Percentiles rank a stretch among this genome's conserved stretches.
phyloP scores from a whole-genome alignment of 2,888 invertebrate species.

The Drosophila imparisetae region DNA sequence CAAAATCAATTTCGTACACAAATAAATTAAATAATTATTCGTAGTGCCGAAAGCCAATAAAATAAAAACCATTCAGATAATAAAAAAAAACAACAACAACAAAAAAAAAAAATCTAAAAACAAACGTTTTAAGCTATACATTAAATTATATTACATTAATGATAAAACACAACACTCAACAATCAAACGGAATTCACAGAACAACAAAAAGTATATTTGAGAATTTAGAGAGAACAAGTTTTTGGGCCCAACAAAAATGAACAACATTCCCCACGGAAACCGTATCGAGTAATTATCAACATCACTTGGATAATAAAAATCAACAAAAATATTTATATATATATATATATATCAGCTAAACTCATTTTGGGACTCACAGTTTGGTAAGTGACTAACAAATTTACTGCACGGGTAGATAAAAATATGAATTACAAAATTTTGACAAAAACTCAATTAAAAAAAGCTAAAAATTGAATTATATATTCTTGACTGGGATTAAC shows the following conservation, averaged over 20 bases:
- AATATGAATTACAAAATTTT: not conserved
- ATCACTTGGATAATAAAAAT: slow-evolving; percentile 24
- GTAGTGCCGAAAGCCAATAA: slow-evolving; percentile 54
- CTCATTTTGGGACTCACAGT: slow-evolving; percentile 27
- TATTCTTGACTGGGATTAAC: not conserved
- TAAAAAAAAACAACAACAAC: slow-evolving; percentile 1
- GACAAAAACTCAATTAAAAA: accelerated
- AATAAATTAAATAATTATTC: slow-evolving; percentile 64
- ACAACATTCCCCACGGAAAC: slow-evolving; percentile 34
- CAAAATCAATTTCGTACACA: slow-evolving; percentile 55
- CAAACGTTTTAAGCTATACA: slow-evolving; percentile 64
- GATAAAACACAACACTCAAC: slow-evolving; percentile 40
- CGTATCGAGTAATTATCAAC: slow-evolving; percentile 7
- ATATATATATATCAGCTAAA: slow-evolving; percentile 1
- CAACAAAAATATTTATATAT: not conserved
- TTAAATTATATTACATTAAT: slow-evolving; percentile 63
- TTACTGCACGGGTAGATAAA: not conserved
- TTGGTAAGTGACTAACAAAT: slow-evolving; percentile 36
- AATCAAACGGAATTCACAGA: slow-evolving; percentile 21
- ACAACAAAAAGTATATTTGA: slow-evolving; percentile 51
- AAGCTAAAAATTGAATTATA: not conserved
- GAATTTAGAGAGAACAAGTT: slow-evolving; percentile 55
- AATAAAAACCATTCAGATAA: slow-evolving; percentile 56
- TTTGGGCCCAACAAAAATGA: slow-evolving; percentile 49
- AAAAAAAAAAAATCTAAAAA: slow-evolving; percentile 24